Percentiles rank a stretch among this genome's conserved stretches.
phyloP scores from a whole-genome alignment of 2,113 vertebrate species.

The Athene noctua region DNA sequence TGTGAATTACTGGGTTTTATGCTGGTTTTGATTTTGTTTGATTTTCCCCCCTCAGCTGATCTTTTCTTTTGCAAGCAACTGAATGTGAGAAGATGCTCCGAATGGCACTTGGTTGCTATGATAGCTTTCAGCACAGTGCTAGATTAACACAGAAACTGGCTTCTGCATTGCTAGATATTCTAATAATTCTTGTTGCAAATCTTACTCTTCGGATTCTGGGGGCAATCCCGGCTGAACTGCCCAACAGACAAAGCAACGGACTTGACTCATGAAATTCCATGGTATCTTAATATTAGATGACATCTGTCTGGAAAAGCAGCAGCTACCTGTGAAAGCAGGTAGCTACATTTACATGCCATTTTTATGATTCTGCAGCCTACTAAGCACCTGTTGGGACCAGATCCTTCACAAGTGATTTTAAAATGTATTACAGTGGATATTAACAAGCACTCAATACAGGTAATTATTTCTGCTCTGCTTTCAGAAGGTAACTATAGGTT shows the following conservation, averaged over 20 bases:
- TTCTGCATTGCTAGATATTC: neutral
- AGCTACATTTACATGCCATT: neutral
- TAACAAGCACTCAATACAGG: neutral
- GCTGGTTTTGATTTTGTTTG: neutral
- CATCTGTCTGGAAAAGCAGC: neutral
- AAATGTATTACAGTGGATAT: neutral
- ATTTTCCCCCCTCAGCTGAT: accelerated
- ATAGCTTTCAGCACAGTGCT: neutral
- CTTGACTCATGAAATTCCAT: neutral
- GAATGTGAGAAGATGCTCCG: neutral
- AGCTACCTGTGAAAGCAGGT: neutral
- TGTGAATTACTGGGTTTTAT: neutral
- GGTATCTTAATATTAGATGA: neutral
- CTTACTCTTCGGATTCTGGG: neutral
- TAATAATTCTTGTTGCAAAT: neutral
- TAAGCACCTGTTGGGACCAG: neutral
- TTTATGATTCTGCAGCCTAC: neutral
- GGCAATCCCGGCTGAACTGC: neutral
- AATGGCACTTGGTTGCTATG: neutral
- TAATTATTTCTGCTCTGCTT: neutral
- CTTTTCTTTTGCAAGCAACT: neutral
- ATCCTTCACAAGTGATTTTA: neutral
- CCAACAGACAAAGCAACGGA: neutral
- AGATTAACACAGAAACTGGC: neutral
- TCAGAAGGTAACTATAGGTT: neutral